Base-by-base conservation (phyloP, 2,888 invertebrate genomes). In the Mimumesa dahlbomi region DNA sequence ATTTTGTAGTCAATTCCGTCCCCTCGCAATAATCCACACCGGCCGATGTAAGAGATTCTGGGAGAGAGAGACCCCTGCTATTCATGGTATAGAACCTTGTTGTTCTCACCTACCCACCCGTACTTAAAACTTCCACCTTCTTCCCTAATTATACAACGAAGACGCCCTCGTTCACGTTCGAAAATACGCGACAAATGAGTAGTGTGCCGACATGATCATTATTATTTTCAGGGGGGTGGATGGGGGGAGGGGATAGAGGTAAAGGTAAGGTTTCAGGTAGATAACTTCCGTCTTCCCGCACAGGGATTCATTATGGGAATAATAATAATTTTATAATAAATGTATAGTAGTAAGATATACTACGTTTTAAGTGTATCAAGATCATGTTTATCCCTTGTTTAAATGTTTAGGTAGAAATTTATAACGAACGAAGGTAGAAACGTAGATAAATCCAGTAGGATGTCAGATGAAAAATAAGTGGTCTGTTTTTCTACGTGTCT, bases 1-100 rank as follows among this genome's bases (percentile, higher is more conserved):
- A 83, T 80, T 79, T 82, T 77, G 73, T 72, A 77, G 82, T 81
- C 82, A 82, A 83, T 81, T 82, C 75, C 75, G 76, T 73, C 79
- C 76, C 77, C 72, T 72, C 38, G 77, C 79, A 76, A 83, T 83
- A 83, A 83, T 82, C 81, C 79, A 73, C 77, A 66, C 73, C 68
- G 73, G 50, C 7, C 59, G 18, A 6, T 13, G 34, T 36, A 58
- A 46, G 58, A 62, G 63, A 53, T 36, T 45, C 38, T 29, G n/a
- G 29, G 25, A 18, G 21, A 25, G 18, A 13, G 43, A 14, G 69
- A 56, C 49, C 19, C 21, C 19, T 11, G 45, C 65, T 66, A 70
- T 63, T 70, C 63, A 67, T 13, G 31, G 9, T 13, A 11, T 52
- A n/a, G n/a, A 49, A 57, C 69, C 58, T 73, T 58, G 64, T 69